Conservation (phyloP, 2,797 vertebrate genomes). For the Acrossocheilus wenchowensis region DNA sequence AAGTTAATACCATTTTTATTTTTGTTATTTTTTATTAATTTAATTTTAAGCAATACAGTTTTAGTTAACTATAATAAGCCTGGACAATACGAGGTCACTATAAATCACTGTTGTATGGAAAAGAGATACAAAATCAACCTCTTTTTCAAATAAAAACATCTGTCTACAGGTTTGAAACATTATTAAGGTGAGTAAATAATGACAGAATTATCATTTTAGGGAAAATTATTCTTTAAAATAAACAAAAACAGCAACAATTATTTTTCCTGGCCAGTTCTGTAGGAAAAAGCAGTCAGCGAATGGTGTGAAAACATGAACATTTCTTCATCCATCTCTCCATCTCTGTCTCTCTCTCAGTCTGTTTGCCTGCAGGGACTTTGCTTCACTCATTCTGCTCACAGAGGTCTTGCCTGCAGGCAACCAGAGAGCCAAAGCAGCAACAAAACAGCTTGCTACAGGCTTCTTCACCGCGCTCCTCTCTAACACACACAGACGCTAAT, state of each 20-base stretch:
- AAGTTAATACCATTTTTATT: too few relatives aligned
- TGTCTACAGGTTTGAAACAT: neutral
- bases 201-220: neutral
- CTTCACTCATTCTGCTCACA: constrained; percentile 88
- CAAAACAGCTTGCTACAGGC: constrained; percentile 48
- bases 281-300: neutral
- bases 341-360: constrained; percentile 81
- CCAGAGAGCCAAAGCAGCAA: constrained; percentile 63
- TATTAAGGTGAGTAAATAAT: neutral
- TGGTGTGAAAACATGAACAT: constrained; percentile 45
- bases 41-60: too few relatives aligned
- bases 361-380: constrained; percentile 87
- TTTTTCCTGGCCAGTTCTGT: neutral
- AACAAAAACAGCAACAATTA: neutral
- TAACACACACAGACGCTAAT: constrained; percentile 71
- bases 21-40: neutral
- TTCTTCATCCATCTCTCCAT: constrained; percentile 66
- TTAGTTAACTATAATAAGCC: too few relatives aligned
- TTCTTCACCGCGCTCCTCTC: constrained; percentile 63
- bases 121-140: neutral
- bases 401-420: constrained; percentile 86
- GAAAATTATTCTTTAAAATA: neutral
- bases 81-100: neutral
- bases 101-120: neutral
- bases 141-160: neutral